Base-by-base conservation (phyloP, 1,140 invertebrate species). In the Solenopsis invicta region DNA sequence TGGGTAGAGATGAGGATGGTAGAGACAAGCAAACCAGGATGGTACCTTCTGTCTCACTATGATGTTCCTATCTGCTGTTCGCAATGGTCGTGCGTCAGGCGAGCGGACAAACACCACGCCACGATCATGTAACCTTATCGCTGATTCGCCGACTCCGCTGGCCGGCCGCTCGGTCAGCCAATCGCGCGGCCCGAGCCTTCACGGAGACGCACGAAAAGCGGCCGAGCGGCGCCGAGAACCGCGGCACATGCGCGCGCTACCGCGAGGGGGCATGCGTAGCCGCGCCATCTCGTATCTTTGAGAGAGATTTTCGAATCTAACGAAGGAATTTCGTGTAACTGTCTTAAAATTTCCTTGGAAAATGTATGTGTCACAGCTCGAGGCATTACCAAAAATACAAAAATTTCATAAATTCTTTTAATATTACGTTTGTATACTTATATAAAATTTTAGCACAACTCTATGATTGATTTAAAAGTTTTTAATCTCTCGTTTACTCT, bases 41-140 rank as follows among this genome's bases (percentile, higher is more conserved):
- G 96, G 96, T 96, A 94, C 96, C 95, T 96, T 96, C 96, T 94
- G 95, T 96, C 95, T 95, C 95, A 93, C 95, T 95, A 95, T 95
- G 96, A 96, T 96, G 96, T 96, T 56, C 52, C 52, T 95, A 41
- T 92, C 95, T 96, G 94, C 93, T 93, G 93, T 92, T 92, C 88
- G 91, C 87, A 93, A 93, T 93, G 91, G 92, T 91, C 88, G 90
- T 91, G 87, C 76, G 81, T 81, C 92, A 91, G 75, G 89, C 91
- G 87, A 93, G 89, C 91, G 90, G 61, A 86, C 75, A 89, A 92
- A 92, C 92, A 94, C 72, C 54, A 29, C 16, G 91, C 89, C 91
- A 91, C 92, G 62, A 16, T 85, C 61, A 89, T 94, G 76, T 85
- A 90, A 91, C 88, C 80, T 62, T 29, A 18, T 1, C 45, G 8